These are phyloP conservation scores for Chromis chromis DNA, from an alignment of 2,797 vertebrate genomes.

Conservation along the genomic window DNA sequence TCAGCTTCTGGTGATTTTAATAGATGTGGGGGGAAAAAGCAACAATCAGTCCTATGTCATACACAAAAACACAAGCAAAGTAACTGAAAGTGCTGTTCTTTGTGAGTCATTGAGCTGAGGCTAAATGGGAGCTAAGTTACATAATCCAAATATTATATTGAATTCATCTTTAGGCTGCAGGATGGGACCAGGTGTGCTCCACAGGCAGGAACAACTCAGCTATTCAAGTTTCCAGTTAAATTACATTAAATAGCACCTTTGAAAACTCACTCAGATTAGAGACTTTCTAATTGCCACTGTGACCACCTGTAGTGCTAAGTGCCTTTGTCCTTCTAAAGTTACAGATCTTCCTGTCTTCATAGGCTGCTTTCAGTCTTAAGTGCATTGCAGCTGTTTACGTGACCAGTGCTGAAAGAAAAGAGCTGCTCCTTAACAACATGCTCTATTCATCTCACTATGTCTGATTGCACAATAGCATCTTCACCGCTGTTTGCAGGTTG, in stretches of 20 bases:
- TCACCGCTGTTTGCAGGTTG: slow-evolving; percentile 12
- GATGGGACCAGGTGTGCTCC: not conserved
- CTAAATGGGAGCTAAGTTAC: slow-evolving; percentile 19
- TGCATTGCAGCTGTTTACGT: slow-evolving; percentile 22
- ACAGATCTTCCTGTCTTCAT: not conserved
- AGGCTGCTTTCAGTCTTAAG: slow-evolving; percentile 2
- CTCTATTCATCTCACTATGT: slow-evolving; percentile 5
- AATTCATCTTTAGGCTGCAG: slow-evolving; percentile 8
- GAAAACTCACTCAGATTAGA: not conserved
- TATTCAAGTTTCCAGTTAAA: no score
- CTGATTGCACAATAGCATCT: slow-evolving; percentile 17
- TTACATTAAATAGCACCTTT: not conserved
- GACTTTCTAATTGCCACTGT: not conserved
- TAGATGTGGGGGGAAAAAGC: slow-evolving; percentile 20
- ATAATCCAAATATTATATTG: slow-evolving; percentile 18
- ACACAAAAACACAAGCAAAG: slow-evolving; percentile 5
- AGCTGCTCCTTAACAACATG: slow-evolving; percentile 4
- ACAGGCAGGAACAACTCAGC: not conserved
- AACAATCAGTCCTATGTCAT: not conserved
- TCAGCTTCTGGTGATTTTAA: slow-evolving; percentile 10
- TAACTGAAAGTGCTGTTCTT: slow-evolving; percentile 23
- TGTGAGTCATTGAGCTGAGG: slow-evolving; percentile 25
- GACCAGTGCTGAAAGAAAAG: slow-evolving; percentile 19
- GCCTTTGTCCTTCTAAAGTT: slow-evolving; percentile 1
- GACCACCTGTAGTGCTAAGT: not conserved